Base-by-base conservation (phyloP, 2,797 vertebrate species). In the Emydoidea blandingii region DNA sequence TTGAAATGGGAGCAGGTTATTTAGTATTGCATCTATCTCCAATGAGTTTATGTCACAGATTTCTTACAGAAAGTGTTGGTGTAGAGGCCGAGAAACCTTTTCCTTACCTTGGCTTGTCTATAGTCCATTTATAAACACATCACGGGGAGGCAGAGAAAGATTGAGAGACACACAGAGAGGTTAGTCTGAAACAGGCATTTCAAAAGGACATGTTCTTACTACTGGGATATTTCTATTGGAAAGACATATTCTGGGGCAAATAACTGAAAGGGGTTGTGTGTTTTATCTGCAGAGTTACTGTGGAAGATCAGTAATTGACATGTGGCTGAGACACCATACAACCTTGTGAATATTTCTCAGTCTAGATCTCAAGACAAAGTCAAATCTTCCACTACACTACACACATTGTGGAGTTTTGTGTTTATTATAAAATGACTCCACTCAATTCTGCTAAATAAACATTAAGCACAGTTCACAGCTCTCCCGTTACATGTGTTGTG, bases 31-130 rank as follows among this genome's bases (percentile, higher is more conserved):
- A 57, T 6, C 62, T 53, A 9, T 18, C 84, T 19, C 59, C 0
- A 18, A 8, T 49, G 59, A 68, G 49, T 88, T 79, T 47, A 12
- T 27, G 0, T 2, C 23, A 19, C 52, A 86, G n/a, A 2, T 62
- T 19, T 65, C 37, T 8, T 16, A 50, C 83, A 85, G 23, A n/a
- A 57, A 88, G 34, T 1, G 1, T 3, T 82, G 41, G 12, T 19
- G 4, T 52, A 18, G 18, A 21, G 11, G n/a, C 1, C 3, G 37
- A 59, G 44, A 41, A 31, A 6, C 2, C 2, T 2, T 83, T 37
- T 59, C 65, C 76, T 97, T 97, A 98, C 98, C 98, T 98, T 95
- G 95, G 86, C 54, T 95, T 94, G 7, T 49, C 98, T 98, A 93
- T 49, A 41, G 59, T 89, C 94, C 97, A 29, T 57, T 9, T 85